Base-by-base conservation (phyloP, 2,113 vertebrate species). In the Mixornis gularis region DNA sequence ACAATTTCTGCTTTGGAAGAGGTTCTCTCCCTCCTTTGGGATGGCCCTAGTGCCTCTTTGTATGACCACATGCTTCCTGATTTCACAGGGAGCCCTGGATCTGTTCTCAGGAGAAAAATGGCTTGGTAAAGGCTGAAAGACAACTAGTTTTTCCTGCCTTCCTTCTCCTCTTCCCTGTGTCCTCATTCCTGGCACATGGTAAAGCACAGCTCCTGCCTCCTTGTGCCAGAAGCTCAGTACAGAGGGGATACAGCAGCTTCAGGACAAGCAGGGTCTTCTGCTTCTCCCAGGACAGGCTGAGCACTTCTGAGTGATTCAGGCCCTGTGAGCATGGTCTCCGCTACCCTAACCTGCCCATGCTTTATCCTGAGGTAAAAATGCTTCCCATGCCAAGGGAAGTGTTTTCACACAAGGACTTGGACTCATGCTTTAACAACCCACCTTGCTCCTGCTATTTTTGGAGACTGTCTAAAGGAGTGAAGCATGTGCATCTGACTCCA, bases 301-400 rank as follows among this genome's bases (percentile, higher is more conserved):
- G 38, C 32, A 30, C 8, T 9, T 36, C 8, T 0, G 0, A 36
- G 10, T 53, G n/a, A 44, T 30, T 1, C 2, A 40, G 34, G 41
- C 10, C 24, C 20, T 2, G 1, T n/a, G 59, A 26, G 5, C 43
- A 49, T 48, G 14, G n/a, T 13, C 30, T 44, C 20, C 3, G 1
- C 38, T 46, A 46, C 12, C 11, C 70, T 65, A 46, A 70, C 12
- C 46, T 22, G 26, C 19, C 27, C 43, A 21, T 51, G 63, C 48
- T 18, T 81, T 85, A 52, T 38, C 40, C 34, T 40, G 19, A 64
- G 56, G 49, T 27, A 64, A 49, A 44, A 87, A 72, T 52, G n/a
- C 58, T 30, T 68, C 8, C 43, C 8, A 4, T 4, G 0, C 40
- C 1, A 2, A 69, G 53, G 27, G 26, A 44, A 63, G 9, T 3